Conservation (phyloP, 2,797 vertebrate species). For the Lithobates pipiens region DNA sequence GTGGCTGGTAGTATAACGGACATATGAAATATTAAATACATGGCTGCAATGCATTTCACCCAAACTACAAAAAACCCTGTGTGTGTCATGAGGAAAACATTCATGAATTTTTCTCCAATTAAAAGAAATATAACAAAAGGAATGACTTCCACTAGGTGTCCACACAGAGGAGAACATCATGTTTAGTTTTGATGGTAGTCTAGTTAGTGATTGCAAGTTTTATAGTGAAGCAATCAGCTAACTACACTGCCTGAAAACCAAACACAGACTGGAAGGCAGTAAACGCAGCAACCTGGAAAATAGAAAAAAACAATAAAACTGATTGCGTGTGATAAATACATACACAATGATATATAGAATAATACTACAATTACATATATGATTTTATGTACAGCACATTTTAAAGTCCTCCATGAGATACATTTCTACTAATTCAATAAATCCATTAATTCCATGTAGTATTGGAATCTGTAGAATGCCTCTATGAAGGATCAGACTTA, state of each 20-base stretch:
- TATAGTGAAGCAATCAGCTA: conserved; percentile 86
- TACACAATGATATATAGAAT: background rate
- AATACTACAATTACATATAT: background rate
- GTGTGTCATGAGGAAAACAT: too few species aligned
- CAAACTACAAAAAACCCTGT: too few species aligned
- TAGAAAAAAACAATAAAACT: conserved; percentile 15
- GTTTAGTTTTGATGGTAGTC: conserved; percentile 85
- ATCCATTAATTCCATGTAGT: background rate
- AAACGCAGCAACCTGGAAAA: conserved; percentile 36
- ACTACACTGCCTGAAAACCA: conserved; percentile 94
- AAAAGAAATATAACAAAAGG: background rate
- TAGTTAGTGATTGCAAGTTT: conserved; percentile 85
- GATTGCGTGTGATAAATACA: background rate
- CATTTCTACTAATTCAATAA: background rate
- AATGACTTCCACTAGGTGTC: background rate
- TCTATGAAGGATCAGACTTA: background rate
- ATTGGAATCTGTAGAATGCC: background rate
- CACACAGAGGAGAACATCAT: conserved; percentile 65
- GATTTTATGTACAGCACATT: background rate
- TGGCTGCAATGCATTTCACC: too few species aligned
- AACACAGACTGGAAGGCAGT: conserved; percentile 67
- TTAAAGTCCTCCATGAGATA: background rate
- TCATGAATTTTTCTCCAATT: too few species aligned
- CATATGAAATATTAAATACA: too few species aligned
- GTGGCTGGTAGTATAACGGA: background rate